phyloP scores from a whole-genome alignment of 1,140 invertebrate genomes.

The Heterodera carotae region DNA sequence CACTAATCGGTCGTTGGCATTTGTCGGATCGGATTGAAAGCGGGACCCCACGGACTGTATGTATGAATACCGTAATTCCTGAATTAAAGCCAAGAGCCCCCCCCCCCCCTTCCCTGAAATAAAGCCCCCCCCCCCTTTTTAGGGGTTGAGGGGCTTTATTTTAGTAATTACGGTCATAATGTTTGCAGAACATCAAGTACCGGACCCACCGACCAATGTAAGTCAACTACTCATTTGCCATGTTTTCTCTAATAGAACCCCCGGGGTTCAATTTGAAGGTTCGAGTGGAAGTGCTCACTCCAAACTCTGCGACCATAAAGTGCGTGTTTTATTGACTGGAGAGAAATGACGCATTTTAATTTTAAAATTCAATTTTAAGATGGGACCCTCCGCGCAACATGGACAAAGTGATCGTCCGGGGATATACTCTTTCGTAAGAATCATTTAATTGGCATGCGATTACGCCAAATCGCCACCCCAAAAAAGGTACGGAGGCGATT shows the following conservation, averaged over 20 bases:
- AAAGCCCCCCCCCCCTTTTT: too few species aligned
- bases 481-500: slow-evolving; percentile 7
- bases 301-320: slow-evolving; percentile 20
- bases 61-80: too few species aligned
- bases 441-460: slow-evolving; percentile 33
- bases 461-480: neutral
- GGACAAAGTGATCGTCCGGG: slow-evolving; percentile 46
- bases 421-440: slow-evolving; percentile 52
- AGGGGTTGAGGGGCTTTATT: too few species aligned
- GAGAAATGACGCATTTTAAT: too few species aligned
- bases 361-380: slow-evolving; percentile 33
- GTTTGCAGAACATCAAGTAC: slow-evolving; percentile 17
- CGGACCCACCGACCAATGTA: slow-evolving; percentile 25
- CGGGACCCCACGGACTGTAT: too few species aligned
- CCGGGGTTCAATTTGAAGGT: slow-evolving; percentile 17
- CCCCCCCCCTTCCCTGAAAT: too few species aligned
- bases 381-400: slow-evolving; percentile 49
- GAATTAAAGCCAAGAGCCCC: too few species aligned
- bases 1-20: too few species aligned
- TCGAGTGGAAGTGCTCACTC: slow-evolving; percentile 6
- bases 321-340: neutral
- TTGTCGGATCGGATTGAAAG: too few species aligned
- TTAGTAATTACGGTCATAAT: too few species aligned
- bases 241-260: neutral
- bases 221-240: neutral